phyloP scores from a whole-genome alignment of 2,113 vertebrate species.

The Sula dactylatra region DNA sequence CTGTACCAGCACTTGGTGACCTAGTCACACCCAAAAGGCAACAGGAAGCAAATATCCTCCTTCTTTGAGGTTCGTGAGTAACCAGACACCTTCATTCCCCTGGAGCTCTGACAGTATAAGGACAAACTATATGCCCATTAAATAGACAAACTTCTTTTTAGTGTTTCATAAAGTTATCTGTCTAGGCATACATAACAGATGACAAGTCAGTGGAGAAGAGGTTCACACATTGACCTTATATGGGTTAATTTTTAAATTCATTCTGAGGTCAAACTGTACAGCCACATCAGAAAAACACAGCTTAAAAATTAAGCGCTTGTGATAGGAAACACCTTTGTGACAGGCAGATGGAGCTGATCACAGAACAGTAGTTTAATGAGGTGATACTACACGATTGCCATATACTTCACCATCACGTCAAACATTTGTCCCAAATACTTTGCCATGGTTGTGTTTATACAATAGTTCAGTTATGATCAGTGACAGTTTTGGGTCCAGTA shows the following conservation, averaged over 20 bases:
- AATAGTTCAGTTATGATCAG: background rate
- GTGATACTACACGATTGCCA: background rate
- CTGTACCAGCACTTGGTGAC: background rate
- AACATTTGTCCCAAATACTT: background rate
- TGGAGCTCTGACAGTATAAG: background rate
- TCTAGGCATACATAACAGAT: background rate
- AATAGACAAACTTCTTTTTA: background rate
- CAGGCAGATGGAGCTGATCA: background rate
- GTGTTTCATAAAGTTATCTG: background rate
- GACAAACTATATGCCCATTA: background rate
- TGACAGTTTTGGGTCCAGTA: background rate
- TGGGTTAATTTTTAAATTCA: background rate
- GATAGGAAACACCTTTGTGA: background rate
- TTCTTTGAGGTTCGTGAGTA: background rate
- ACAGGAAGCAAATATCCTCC: background rate
- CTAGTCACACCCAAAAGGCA: background rate
- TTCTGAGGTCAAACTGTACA: background rate
- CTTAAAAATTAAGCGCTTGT: background rate
- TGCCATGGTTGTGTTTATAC: background rate
- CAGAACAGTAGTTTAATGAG: background rate
- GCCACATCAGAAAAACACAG: background rate
- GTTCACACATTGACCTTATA: background rate
- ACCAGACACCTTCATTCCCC: accelerated
- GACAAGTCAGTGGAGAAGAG: background rate
- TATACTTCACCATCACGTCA: background rate